phyloP scores from a whole-genome alignment of 2,797 vertebrate genomes.

The Channa striata region DNA sequence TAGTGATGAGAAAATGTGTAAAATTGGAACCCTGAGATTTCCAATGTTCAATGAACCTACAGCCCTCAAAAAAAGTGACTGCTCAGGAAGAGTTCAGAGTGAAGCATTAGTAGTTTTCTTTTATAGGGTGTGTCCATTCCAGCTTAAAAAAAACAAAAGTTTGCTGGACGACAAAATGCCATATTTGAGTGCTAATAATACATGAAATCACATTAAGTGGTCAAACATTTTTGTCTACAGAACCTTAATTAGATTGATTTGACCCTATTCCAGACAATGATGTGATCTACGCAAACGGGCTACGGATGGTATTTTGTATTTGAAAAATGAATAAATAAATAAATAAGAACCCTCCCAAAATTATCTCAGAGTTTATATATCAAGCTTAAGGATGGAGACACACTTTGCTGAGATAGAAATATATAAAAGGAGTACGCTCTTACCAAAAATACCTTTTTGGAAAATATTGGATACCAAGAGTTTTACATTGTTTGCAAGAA shows the following conservation, averaged over 20 bases:
- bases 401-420: slow-evolving; percentile 57
- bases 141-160: not conserved
- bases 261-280: slow-evolving; percentile 18
- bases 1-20: slow-evolving; percentile 42
- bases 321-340: slow-evolving; percentile 46
- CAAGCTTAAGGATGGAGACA: slow-evolving; percentile 32
- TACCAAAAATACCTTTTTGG: slow-evolving; percentile 74
- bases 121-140: not conserved
- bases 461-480: slow-evolving; percentile 60
- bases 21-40: slow-evolving; percentile 82
- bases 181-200: slow-evolving; percentile 18
- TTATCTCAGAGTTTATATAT: slow-evolving; percentile 35
- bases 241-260: slow-evolving; percentile 37
- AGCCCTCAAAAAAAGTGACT: slow-evolving; percentile 36
- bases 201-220: slow-evolving; percentile 28
- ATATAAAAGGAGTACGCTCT: slow-evolving; percentile 57
- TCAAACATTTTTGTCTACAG: slow-evolving; percentile 26
- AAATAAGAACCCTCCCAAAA: slow-evolving; percentile 37
- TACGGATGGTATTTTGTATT: slow-evolving; percentile 37
- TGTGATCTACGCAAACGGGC: slow-evolving; percentile 11
- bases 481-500: slow-evolving; percentile 61
- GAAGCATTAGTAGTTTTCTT: not conserved
- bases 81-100: slow-evolving; percentile 35
- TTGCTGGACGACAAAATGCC: slow-evolving; percentile 3
- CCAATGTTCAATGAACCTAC: slow-evolving; percentile 42